Conservation (phyloP, 2,797 vertebrate species). For the Gymnoscopelus braueri region DNA sequence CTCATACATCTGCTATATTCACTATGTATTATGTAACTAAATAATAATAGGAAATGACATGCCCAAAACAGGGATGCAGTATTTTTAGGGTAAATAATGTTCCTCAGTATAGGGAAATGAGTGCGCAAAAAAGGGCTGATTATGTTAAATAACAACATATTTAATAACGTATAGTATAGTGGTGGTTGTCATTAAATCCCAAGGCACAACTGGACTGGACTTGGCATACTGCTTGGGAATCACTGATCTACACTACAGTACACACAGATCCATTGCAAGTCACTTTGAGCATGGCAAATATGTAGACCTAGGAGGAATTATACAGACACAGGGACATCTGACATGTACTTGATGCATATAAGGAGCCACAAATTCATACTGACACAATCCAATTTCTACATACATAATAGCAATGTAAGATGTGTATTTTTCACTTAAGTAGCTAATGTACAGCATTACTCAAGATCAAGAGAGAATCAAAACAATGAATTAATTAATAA, state of each 20-base stretch:
- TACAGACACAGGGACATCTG: neutral
- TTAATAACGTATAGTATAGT: neutral
- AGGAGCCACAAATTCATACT: neutral
- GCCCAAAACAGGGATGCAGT: no score
- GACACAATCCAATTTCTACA: neutral
- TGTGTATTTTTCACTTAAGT: neutral
- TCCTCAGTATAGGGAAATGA: no score
- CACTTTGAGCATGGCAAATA: slow-evolving; percentile 48
- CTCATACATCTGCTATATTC: no score
- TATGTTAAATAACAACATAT: neutral
- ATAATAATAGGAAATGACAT: no score
- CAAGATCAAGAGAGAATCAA: neutral
- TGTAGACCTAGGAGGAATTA: slow-evolving; percentile 32
- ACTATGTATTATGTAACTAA: no score
- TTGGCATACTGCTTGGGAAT: no score
- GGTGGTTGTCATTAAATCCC: neutral
- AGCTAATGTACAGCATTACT: neutral
- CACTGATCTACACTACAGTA: slow-evolving; percentile 74
- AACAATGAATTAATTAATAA: no score
- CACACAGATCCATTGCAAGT: slow-evolving; percentile 73
- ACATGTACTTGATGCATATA: slow-evolving; percentile 2
- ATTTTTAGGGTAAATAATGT: no score
- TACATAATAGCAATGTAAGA: neutral
- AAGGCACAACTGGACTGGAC: neutral
- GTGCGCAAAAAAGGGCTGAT: neutral